Evolutionary conservation across 2,113 vertebrate genomes (phyloP), one percentile per base, ranked within the genome.

Genomic region (Triplophysa rosa): DNA sequence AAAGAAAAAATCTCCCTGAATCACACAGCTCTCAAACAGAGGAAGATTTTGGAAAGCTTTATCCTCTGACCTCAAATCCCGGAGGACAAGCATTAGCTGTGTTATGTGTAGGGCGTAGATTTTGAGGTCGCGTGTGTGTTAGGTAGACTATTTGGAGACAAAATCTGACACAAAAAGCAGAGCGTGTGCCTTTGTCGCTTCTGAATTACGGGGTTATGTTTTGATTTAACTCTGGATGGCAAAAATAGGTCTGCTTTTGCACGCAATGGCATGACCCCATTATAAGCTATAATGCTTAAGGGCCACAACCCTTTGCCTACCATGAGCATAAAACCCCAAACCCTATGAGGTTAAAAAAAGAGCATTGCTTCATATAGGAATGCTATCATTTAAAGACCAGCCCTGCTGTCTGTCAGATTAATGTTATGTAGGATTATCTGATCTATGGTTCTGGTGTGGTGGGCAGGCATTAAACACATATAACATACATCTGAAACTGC

Each of bases 141-240:
- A 13, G 19, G 67, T 47, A 83, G 77, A 81, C 45, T 42, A 9
- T 24, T 62, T 52, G 63, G 26, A 42, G 10, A 26, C 23, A 47
- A 45, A 76, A 64, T 23, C 24, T 77, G 77, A 68, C 77, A 69
- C 8, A 45, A 71, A 67, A 52, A 23, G 8, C 67, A 45, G 1
- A 67, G 67, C 52, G 71, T 77, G 58, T 80, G 58, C 29, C 7
- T 62, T 62, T 62, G 68, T 73, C 80, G n/a, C 13, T 79, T 21
- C 21, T 68, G 77, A 62, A 85, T 86, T 84, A 82, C 80, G 80
- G 82, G 74, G 81, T 83, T 29, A 86, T 88, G 85, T 89, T 89
- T 83, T 78, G 83, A 88, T 86, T 88, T 85, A 73, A 86, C 87
- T 80, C 59, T 77, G 81, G 77, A 40, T 16, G 40, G 47, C 82